Evolutionary conservation across 1,140 invertebrate genomes (phyloP).

Genomic region (Trachymyrmex septentrionalis): DNA sequence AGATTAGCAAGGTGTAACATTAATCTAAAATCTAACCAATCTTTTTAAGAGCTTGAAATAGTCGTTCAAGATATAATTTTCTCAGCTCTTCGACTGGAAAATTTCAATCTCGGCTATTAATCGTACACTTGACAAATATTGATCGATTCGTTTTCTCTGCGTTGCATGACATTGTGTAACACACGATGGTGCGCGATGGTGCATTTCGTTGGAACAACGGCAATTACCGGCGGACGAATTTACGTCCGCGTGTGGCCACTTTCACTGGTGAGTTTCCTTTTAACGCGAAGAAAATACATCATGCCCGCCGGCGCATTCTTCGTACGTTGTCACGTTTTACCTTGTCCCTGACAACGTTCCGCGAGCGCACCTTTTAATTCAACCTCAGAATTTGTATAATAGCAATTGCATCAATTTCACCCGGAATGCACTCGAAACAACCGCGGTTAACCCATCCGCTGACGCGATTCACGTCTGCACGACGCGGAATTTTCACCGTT

Average conservation of each 20-base stretch:
- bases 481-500: slow-evolving; percentile 39
- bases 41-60: neutral
- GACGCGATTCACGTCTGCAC: neutral
- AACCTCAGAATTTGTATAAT: slow-evolving; percentile 19
- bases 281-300: slow-evolving; percentile 59
- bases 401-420: slow-evolving; percentile 46
- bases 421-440: neutral
- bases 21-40: neutral
- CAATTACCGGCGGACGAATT: slow-evolving; percentile 30
- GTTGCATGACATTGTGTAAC: slow-evolving; percentile 50
- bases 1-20: neutral
- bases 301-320: slow-evolving; percentile 9
- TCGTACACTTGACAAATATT: neutral
- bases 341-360: slow-evolving; percentile 39
- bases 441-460: slow-evolving; percentile 18
- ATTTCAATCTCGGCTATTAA: neutral
- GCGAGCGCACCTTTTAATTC: neutral
- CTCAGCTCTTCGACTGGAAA: neutral
- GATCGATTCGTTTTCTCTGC: slow-evolving; percentile 25
- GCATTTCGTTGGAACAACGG: slow-evolving; percentile 1
- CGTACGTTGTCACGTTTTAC: slow-evolving; percentile 38
- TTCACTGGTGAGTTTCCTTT: slow-evolving; percentile 58
- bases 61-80: slow-evolving; percentile 20
- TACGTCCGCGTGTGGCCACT: slow-evolving; percentile 48
- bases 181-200: slow-evolving; percentile 5